Conservation (phyloP, 2,888 invertebrate genomes). For the Macaria liturata region DNA sequence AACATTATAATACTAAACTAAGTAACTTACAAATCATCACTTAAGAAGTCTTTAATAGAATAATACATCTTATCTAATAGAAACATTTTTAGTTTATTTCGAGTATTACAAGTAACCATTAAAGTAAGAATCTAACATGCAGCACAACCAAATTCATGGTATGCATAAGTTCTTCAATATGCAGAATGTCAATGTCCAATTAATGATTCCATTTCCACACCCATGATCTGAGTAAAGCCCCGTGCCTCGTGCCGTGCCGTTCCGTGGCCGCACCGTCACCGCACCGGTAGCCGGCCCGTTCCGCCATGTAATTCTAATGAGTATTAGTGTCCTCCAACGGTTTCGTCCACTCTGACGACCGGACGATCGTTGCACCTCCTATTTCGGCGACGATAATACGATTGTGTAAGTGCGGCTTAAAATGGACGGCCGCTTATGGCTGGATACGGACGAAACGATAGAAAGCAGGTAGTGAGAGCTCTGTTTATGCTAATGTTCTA, state of each 20-base stretch:
- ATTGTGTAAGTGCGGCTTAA: slow-evolving; percentile 44
- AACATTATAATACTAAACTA: no score
- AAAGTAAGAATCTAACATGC: no score
- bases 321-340: slow-evolving; percentile 76
- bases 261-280: slow-evolving; percentile 17
- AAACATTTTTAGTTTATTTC: no score
- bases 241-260: neutral
- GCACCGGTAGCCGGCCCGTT: slow-evolving; percentile 46
- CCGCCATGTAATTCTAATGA: slow-evolving; percentile 82
- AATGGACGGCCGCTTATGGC: slow-evolving; percentile 39
- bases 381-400: slow-evolving; percentile 52
- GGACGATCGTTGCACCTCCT: slow-evolving; percentile 41
- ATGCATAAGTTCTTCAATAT: no score
- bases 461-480: slow-evolving; percentile 31
- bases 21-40: no score
- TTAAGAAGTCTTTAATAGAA: no score
- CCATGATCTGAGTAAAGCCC: no score
- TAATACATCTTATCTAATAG: no score
- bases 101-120: no score
- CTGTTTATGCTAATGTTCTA: slow-evolving; percentile 30
- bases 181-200: no score
- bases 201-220: no score
- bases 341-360: slow-evolving; percentile 48
- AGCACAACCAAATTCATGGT: no score
- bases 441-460: slow-evolving; percentile 32